Conservation (phyloP, 2,888 invertebrate species). For the Acanthosepion pharaonis region DNA sequence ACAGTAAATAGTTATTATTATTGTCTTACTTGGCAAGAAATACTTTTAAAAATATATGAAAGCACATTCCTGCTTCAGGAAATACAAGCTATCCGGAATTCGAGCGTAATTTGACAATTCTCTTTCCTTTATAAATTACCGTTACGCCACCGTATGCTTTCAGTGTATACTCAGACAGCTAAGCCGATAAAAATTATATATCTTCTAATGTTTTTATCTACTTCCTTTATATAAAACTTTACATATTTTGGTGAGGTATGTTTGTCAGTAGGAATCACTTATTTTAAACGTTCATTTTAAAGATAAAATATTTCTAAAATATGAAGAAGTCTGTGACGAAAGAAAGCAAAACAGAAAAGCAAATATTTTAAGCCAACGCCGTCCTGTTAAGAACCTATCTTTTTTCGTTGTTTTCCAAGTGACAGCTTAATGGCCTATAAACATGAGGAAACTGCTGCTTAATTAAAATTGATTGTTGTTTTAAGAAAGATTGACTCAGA, state of each 20-base stretch:
- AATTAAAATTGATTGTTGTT: constrained; percentile 33
- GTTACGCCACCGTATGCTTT: no score
- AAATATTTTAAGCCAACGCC: neutral
- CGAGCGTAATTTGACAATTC: neutral
- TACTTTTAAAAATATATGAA: no score
- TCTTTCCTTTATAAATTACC: no score
- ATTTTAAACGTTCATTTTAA: neutral
- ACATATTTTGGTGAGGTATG: neutral
- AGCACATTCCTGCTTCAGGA: no score
- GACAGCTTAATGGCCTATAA: constrained; percentile 21
- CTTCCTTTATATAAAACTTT: neutral
- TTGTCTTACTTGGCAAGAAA: no score
- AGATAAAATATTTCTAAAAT: neutral
- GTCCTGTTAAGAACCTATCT: neutral
- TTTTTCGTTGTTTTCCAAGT: neutral
- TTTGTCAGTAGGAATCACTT: neutral
- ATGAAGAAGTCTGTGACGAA: neutral
- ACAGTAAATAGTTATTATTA: no score
- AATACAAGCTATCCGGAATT: no score
- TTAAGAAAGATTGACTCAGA: constrained; percentile 20
- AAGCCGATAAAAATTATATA: neutral
- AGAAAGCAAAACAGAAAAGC: neutral
- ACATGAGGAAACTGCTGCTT: constrained; percentile 12
- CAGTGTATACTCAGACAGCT: neutral
- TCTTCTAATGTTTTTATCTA: neutral